Evolutionary conservation across 92 coral and sea anemone species (phyloP).

Genomic region (Porites evermanni): DNA sequence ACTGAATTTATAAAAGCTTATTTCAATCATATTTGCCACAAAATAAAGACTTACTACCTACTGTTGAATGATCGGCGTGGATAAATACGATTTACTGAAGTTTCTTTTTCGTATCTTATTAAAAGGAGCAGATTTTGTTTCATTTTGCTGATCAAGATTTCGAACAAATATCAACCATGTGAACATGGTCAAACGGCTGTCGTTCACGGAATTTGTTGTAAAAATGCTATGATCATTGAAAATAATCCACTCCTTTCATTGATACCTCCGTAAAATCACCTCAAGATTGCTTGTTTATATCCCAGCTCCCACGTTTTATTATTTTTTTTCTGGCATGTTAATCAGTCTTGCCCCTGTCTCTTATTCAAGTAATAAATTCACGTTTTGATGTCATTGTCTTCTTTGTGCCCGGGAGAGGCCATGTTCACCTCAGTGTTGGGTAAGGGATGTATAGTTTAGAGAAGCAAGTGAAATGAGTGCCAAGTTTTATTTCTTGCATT

Average conservation of each 20-base stretch:
- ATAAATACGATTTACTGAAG: background rate
- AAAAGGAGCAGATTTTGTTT: background rate
- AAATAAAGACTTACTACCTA: no score
- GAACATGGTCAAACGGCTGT: no score
- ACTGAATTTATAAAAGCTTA: background rate
- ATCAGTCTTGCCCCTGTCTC: background rate
- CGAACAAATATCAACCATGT: background rate
- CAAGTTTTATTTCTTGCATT: no score
- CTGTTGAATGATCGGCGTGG: background rate
- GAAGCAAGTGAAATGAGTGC: no score
- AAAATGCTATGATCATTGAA: background rate
- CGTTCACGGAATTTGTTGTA: background rate
- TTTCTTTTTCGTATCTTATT: background rate
- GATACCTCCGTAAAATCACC: background rate
- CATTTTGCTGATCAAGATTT: background rate
- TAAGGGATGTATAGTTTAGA: background rate
- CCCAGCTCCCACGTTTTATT: background rate
- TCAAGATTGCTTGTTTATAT: background rate
- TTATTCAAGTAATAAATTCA: slow-evolving; percentile 19
- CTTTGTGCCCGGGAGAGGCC: background rate
- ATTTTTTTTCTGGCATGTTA: background rate
- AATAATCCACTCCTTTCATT: background rate
- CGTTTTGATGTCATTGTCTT: slow-evolving; percentile 1
- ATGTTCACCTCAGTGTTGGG: background rate
- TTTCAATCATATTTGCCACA: background rate